Evolutionary conservation across 1,140 invertebrate genomes (phyloP).

Genomic region (Dufourea novaeangliae): DNA sequence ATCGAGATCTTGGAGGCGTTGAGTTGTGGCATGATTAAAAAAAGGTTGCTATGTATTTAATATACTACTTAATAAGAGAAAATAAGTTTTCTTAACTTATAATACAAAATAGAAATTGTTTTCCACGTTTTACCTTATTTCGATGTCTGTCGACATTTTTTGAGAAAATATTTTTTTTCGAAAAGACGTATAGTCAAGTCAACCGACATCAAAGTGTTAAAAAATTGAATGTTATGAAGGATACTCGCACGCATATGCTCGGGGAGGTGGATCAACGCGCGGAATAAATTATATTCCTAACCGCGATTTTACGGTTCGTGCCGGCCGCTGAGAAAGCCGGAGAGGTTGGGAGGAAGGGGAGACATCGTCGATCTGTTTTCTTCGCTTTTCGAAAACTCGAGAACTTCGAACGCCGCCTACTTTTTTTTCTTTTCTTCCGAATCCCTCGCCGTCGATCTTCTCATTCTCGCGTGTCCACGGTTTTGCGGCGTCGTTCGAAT

Average conservation of each 20-base stretch:
- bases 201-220: no score
- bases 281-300: conserved; percentile 55
- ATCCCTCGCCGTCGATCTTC: conserved; percentile 32
- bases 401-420: conserved; percentile 8
- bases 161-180: no score
- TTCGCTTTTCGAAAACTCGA: conserved; percentile 55
- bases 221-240: not conserved
- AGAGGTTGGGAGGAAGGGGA: conserved; percentile 17
- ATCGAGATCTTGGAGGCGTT: no score
- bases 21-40: no score
- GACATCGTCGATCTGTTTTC: conserved; percentile 54
- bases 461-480: conserved; percentile 35
- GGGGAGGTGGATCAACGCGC: conserved; percentile 22
- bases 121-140: no score
- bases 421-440: conserved; percentile 31
- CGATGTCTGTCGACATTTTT: no score
- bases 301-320: conserved; percentile 51
- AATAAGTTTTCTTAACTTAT: no score
- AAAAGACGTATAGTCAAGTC: no score
- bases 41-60: no score
- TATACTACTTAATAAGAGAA: no score
- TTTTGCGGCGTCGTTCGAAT: conserved; percentile 12
- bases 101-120: no score
- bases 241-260: conserved; percentile 4
- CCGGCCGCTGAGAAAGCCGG: conserved; percentile 30